A percentile compares a stretch with the other conserved stretches of the same genome.
Evolutionary conservation across 2,888 invertebrate species (phyloP).

Genomic region (Steinernema hermaphroditum): DNA sequence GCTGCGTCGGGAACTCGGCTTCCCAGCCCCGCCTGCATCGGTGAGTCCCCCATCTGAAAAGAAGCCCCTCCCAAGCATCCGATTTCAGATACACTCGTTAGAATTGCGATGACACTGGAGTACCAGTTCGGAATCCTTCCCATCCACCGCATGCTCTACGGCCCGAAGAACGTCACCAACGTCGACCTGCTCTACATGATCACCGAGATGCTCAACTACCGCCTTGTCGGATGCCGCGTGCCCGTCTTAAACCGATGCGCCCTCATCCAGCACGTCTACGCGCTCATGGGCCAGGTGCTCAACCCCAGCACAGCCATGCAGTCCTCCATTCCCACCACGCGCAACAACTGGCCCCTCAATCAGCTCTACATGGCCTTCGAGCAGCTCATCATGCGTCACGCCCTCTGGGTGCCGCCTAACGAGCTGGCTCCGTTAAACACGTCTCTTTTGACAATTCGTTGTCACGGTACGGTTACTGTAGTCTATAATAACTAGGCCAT

Average conservation of each 20-base stretch:
- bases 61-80: neutral
- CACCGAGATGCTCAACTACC: slow-evolving; percentile 34
- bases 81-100: slow-evolving; percentile 8
- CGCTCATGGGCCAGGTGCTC: slow-evolving; percentile 5
- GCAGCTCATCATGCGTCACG: slow-evolving; percentile 43
- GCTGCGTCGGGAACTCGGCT: slow-evolving; percentile 5
- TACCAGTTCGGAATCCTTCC: slow-evolving; percentile 17
- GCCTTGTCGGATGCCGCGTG: slow-evolving; percentile 11
- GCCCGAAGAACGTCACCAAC: neutral
- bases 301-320: neutral
- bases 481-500: neutral
- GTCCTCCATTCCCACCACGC: neutral
- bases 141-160: slow-evolving; percentile 7
- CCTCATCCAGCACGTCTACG: slow-evolving; percentile 16
- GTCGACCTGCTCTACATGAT: slow-evolving; percentile 31
- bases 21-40: slow-evolving; percentile 33
- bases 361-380: slow-evolving; percentile 46
- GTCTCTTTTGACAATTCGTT: neutral
- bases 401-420: slow-evolving; percentile 18
- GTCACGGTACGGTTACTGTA: neutral
- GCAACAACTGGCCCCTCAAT: slow-evolving; percentile 33
- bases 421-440: slow-evolving; percentile 20
- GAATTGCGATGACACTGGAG: slow-evolving; percentile 16
- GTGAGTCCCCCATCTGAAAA: neutral
- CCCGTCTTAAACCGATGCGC: neutral